These are phyloP conservation scores for Maccullochella peelii DNA, from an alignment of 2,113 vertebrate species.

Conservation along the genomic window DNA sequence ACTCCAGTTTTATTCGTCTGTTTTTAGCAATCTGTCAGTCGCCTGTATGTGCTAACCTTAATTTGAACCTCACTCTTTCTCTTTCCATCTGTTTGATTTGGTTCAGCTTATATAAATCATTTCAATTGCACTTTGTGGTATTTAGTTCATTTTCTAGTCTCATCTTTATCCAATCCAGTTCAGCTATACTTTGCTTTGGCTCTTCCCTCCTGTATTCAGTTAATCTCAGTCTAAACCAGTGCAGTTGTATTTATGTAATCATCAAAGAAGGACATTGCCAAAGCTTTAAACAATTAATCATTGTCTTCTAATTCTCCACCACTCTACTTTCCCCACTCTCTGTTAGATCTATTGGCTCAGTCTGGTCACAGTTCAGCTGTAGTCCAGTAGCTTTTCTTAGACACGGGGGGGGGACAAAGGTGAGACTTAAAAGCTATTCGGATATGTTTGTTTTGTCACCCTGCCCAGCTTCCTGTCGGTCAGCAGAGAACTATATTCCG, in stretches of 20 bases:
- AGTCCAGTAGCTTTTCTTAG: conserved; percentile 74
- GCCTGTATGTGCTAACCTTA: conserved; percentile 27
- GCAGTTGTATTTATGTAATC: conserved; percentile 19
- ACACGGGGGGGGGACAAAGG: conserved; percentile 46
- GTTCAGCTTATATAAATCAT: conserved; percentile 48
- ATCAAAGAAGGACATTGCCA: conserved; percentile 22
- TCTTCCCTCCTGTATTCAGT: background rate
- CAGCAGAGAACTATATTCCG: conserved; percentile 59
- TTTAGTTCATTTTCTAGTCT: conserved; percentile 13
- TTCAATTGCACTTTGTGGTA: conserved; percentile 17
- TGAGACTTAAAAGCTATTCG: conserved; percentile 68
- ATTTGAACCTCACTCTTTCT: conserved; percentile 40
- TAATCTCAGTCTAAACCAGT: background rate
- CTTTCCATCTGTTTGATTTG: conserved; percentile 58
- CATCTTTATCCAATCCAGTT: conserved; percentile 2
- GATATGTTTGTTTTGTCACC: conserved; percentile 82
- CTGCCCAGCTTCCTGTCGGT: conserved; percentile 62
- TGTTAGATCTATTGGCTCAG: conserved; percentile 56
- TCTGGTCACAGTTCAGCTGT: conserved; percentile 70
- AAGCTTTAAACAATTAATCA: conserved; percentile 18
- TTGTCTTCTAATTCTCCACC: conserved; percentile 13
- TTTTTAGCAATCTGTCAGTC: conserved; percentile 18
- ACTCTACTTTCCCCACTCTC: conserved; percentile 5
- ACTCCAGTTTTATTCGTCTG: conserved; percentile 11
- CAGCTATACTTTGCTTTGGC: conserved; percentile 10